Percentiles rank a stretch among this genome's conserved stretches.
These are phyloP conservation scores for Apeira syringaria DNA, from an alignment of 2,888 invertebrate species.

Conservation along the genomic window DNA sequence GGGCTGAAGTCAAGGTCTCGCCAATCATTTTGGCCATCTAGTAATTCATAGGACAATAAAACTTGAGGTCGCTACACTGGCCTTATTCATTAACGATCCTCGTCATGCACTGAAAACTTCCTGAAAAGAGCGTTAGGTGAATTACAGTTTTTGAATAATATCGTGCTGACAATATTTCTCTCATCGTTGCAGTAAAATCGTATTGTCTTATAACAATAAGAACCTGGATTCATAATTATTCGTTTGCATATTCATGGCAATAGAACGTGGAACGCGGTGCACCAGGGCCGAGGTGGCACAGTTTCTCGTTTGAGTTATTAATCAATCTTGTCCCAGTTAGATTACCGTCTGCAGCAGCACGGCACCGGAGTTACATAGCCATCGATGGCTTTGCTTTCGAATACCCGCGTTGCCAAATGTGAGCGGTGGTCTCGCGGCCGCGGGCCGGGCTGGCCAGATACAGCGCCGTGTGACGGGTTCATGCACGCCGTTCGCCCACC, in stretches of 20 bases:
- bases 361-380: conserved; percentile 49
- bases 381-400: conserved; percentile 70
- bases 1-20: conserved; percentile 75
- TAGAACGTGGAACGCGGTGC: conserved; percentile 68
- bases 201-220: conserved; percentile 23
- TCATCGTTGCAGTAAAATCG: conserved; percentile 11
- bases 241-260: conserved; percentile 72
- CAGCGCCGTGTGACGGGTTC: conserved; percentile 43
- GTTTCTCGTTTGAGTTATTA: conserved; percentile 77
- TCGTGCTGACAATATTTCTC: conserved; percentile 14
- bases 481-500: conserved; percentile 31
- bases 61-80: conserved; percentile 60
- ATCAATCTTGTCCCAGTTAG: conserved; percentile 75
- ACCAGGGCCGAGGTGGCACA: conserved; percentile 76
- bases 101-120: conserved; percentile 29
- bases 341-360: conserved; percentile 68
- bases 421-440: conserved; percentile 47
- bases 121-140: conserved; percentile 24
- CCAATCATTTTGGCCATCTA: conserved; percentile 76
- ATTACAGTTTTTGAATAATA: conserved; percentile 18
- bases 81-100: conserved; percentile 48
- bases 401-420: conserved; percentile 65
- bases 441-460: conserved; percentile 37
- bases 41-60: conserved; percentile 74
- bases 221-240: conserved; percentile 38